Evolutionary conservation across 2,888 invertebrate species (phyloP), one percentile per base, ranked within the genome.

Genomic region (Helobdella robusta): DNA sequence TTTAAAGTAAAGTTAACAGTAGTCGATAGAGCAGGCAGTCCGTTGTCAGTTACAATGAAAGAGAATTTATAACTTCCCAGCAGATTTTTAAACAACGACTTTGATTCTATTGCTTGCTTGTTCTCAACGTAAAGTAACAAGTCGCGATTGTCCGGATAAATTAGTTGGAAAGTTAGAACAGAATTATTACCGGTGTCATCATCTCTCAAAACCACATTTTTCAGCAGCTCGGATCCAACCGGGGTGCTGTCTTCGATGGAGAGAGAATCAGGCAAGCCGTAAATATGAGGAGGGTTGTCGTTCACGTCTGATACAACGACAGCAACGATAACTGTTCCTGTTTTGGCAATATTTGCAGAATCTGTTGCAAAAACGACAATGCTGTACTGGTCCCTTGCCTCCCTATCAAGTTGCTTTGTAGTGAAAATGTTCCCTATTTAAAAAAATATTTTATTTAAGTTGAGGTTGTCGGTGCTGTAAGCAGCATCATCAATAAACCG

Each of bases 281-380:
- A 44, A 35, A 66, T 54, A 18, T 32, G 30, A 11, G 66, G 66
- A 23, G 62, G 40, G 36, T 66, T 66, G 56, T 66, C 66, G 34
- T 66, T 66, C 15, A 61, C 59, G 54, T 66, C 66, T 1, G 30
- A 15, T n/a, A 66, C 48, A 8, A 28, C 30, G 11, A 66, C 28
- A 25, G 48, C n/a, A 18, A 66, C 44, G 20, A 63, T 52, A 6
- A 63, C 59, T 11, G 56, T 63, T 23, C 61, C 60, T 2, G 66
- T 63, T 40, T 46, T 28, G n/a, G 40, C 20, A 6, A 50, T 56
- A 2, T 56, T 56, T 15, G 63, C 59, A 25, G 46, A 46, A 34
- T 66, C 66, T 11, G 8, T 48, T 23, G 63, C 66, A 6, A 63
- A 28, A 28, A 66, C 59, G 18, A 44, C 34, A 6, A 66, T 8